Evolutionary conservation across 1,140 invertebrate genomes (phyloP).

Genomic region (Calliphora vicina): DNA sequence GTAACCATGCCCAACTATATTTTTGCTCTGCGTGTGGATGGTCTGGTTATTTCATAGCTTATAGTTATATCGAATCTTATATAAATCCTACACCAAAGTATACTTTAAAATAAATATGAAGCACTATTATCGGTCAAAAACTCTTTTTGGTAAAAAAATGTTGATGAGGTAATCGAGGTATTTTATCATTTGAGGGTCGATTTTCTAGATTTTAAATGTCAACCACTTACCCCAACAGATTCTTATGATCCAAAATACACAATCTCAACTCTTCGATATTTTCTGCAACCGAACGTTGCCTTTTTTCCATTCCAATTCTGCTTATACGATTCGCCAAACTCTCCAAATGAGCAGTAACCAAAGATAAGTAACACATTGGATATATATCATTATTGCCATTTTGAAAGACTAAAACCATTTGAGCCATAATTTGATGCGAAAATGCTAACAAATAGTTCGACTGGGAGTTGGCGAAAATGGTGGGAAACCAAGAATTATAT

Average conservation of each 20-base stretch:
- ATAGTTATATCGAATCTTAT: no score
- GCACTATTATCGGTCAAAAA: no score
- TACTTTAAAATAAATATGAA: no score
- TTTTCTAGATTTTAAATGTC: neutral
- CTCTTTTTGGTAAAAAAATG: no score
- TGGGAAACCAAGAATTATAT: constrained; percentile 34
- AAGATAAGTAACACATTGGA: constrained; percentile 32
- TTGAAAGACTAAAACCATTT: constrained; percentile 28
- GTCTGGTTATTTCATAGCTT: no score
- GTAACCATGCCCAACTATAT: no score
- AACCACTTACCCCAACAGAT: constrained; percentile 35
- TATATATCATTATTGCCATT: constrained; percentile 40
- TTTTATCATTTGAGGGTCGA: no score
- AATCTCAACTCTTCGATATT: constrained; percentile 24
- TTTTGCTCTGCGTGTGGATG: no score
- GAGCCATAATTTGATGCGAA: constrained; percentile 33
- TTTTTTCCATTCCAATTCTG: neutral
- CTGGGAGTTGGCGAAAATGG: neutral
- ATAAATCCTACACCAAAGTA: no score
- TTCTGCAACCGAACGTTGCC: neutral
- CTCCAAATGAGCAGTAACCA: constrained; percentile 30
- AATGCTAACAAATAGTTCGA: constrained; percentile 20
- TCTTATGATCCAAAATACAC: constrained; percentile 37
- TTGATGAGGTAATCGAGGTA: no score
- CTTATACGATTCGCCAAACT: constrained; percentile 21